Evolutionary conservation across 37 sponge, comb jelly and placozoan species (phyloP).

Genomic region (Spongilla lacustris): DNA sequence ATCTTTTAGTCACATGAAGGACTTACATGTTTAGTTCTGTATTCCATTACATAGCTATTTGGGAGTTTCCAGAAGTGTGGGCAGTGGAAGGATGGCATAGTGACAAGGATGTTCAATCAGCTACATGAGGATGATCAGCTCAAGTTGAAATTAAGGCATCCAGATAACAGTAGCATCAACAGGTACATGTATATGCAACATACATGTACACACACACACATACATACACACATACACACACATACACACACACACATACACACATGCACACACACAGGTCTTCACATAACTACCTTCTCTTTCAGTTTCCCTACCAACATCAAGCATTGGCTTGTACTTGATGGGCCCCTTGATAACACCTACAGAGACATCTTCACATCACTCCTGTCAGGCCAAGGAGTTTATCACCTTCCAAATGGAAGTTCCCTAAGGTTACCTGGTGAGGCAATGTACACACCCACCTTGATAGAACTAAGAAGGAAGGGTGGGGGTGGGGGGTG

Average conservation of each 20-base stretch:
- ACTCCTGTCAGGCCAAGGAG: slow-evolving; percentile 21
- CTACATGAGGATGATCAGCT: not conserved
- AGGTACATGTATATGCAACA: not conserved
- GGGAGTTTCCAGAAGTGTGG: not conserved
- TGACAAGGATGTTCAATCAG: slow-evolving; percentile 27
- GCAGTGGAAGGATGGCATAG: slow-evolving; percentile 38
- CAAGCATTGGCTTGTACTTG: slow-evolving; percentile 70
- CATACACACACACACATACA: too few species aligned
- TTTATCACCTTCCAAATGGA: slow-evolving; percentile 21
- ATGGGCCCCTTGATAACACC: slow-evolving; percentile 45
- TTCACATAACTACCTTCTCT: not conserved
- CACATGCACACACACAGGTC: too few species aligned
- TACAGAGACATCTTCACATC: not conserved
- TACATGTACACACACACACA: too few species aligned
- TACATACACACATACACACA: not conserved
- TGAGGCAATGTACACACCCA: not conserved
- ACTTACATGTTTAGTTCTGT: too few species aligned
- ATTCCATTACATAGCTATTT: slow-evolving; percentile 47
- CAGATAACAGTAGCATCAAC: not conserved
- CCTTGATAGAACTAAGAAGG: too few species aligned
- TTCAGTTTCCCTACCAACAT: not conserved
- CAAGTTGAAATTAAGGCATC: slow-evolving; percentile 6
- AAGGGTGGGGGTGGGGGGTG: too few species aligned
- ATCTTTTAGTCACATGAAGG: too few species aligned
- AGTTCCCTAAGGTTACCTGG: slow-evolving; percentile 35